Base-by-base conservation (phyloP, 2,888 invertebrate genomes). In the Cylloceria caligata region DNA sequence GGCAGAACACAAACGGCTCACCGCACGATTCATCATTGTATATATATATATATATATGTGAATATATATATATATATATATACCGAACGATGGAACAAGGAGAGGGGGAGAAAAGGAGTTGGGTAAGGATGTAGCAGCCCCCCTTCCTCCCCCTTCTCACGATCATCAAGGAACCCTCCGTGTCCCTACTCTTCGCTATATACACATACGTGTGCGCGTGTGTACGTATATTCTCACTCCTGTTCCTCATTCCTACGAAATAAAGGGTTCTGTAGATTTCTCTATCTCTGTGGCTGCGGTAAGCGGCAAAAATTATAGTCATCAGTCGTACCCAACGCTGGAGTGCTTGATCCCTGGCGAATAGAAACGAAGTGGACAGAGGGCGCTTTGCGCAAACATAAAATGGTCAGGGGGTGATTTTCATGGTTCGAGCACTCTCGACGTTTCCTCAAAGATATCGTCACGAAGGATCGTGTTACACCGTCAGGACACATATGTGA, bases 111-210 rank as follows among this genome's bases (percentile, higher is more conserved):
- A 71, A 67, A 67, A 49, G 60, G 36, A 36, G 57, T 71, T 71
- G 45, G 49, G 49, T 57, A 49, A 72, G 67, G 45, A 52, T 57
- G 52, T 72, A 45, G 52, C 36, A 42, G 60, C 65, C 64, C 60
- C 49, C 27, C 39, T 39, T 47, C n/a, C n/a, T n/a, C n/a, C n/a
- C n/a, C n/a, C n/a, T n/a, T n/a, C n/a, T n/a, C n/a, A n/a, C n/a
- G 72, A 89, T 89, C 88, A 88, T 88, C 88, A 89, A 88, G 88
- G 88, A 88, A 87, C 87, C 86, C 86, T 83, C 71, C 60, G 69
- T 80, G 81, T 85, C 75, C 77, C 83, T 80, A 67, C 62, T 39
- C 21, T 55, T 76, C 65, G 45, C 57, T 69, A n/a, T 57, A 57
- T 57, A 57, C 19, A n/a, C 30, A 57, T 30, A 30, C 39, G 34